Base-by-base conservation (phyloP, 2,888 invertebrate species). In the Apodemia zela region DNA sequence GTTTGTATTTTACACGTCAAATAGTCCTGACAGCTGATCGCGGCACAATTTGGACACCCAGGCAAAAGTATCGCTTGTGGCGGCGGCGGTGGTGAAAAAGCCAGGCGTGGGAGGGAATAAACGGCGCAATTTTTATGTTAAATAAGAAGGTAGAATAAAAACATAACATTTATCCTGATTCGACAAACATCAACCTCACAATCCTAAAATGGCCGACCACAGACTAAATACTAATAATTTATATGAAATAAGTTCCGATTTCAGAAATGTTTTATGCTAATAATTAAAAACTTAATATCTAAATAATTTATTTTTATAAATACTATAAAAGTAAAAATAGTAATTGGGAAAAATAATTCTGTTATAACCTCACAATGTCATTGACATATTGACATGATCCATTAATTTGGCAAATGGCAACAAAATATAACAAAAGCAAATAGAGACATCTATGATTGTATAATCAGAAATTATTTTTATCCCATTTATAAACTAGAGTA, bases 1-100 rank as follows among this genome's bases (percentile, higher is more conserved):
- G 88, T 89, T 89, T 88, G 86, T 85, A 77, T 87, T 82, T 83
- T 78, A 86, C 86, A 88, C 89, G 89, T 89, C 89, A 84, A 83
- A 79, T 59, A 59, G 58, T 59, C 63, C 59, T 63, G 86, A 87
- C 89, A 89, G 89, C 89, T 88, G 89, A 89, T 88, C 78, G 79
- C 70, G 71, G 67, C 71, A 72, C 69, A 68, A 71, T 71, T 74
- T 67, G 66, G 69, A 66, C 68, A 67, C 60, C 65, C 71, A 69
- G 59, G 63, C 67, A 63, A 65, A 67, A 67, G 66, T 71, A 67
- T 67, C 63, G 63, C 65, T 72, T 63, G 73, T 69, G 71, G 70
- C 67, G 69, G 69, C 70, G 65, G 71, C 73, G 71, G 66, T 64
- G 72, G 71, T 69, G 71, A 69, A 61, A 69, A 68, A 66, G 65